Evolutionary conservation across 2,888 invertebrate genomes (phyloP), one percentile per base, ranked within the genome.

Genomic region (Anthoptus insignis): DNA sequence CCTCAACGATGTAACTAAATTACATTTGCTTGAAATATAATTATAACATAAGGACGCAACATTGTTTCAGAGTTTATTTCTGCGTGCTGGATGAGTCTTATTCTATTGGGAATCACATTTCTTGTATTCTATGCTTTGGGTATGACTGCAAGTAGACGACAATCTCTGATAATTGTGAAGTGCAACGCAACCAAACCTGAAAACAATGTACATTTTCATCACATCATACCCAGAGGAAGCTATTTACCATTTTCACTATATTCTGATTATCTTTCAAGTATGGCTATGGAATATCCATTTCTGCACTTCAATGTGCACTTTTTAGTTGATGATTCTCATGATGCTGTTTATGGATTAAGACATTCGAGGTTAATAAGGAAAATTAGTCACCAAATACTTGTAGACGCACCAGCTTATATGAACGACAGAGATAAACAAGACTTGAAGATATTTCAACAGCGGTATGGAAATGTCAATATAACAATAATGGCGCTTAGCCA

Each of bases 61-160:
- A n/a, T 66, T 67, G 13, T 88, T 89, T 49, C 89, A 93, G 92
- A 92, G 76, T 81, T 85, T 27, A 68, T 90, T 53, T 89, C 90
- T 7, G 86, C 87, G 53, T 90, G 88, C 71, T 91, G 92, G 91
- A 88, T 91, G 86, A 86, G 90, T 2, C 70, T 87, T 7, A 83
- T 88, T 64, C 73, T 91, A 21, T 69, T 91, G 14, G 86, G 85
- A 29, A 85, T 91, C 74, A 86, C 87, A 1, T 84, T 88, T 63
- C 73, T 91, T 7, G 81, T 87, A 8, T 85, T 91, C 74, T 91
- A 87, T 67, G 81, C 83, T 7, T 65, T 91, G 50, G 86, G 86
- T 1, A 79, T 88, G 75, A 82, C 84, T 19, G 80, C 82, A 0
- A 85, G 84, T 68, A 76, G 81, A 57, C 82, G 82, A 50, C 86